Percentiles rank a stretch among this genome's conserved stretches.
phyloP scores from a whole-genome alignment of 2,797 vertebrate species.

The Melanotaenia nigrans region DNA sequence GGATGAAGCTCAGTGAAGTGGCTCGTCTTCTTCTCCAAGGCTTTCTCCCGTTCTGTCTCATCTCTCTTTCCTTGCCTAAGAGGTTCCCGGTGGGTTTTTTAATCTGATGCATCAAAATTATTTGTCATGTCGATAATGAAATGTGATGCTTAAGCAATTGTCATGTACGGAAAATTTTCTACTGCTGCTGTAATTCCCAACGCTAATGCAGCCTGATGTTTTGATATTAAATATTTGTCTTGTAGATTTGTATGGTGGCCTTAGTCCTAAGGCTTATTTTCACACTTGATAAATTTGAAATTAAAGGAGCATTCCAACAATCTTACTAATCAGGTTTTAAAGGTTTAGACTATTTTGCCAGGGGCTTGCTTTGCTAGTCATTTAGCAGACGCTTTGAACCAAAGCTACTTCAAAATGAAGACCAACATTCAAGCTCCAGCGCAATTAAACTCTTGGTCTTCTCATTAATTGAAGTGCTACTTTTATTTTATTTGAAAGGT shows the following conservation, averaged over 20 bases:
- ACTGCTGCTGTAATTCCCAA: conserved; percentile 6
- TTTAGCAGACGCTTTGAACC: not conserved
- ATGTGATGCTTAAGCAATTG: conserved; percentile 51
- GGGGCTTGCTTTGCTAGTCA: not conserved
- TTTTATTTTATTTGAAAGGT: not conserved
- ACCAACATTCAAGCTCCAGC: not conserved
- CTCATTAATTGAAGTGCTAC: not conserved
- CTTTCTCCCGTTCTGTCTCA: conserved; percentile 2
- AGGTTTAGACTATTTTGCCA: too few species aligned
- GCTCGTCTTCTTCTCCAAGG: conserved; percentile 42
- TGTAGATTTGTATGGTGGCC: not conserved
- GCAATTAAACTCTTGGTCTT: not conserved
- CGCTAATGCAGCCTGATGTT: conserved; percentile 15
- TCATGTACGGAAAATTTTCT: conserved; percentile 21
- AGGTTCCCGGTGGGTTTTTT: conserved; percentile 22
- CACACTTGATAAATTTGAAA: not conserved
- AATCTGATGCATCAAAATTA: conserved; percentile 33
- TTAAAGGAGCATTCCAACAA: too few species aligned
- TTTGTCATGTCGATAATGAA: conserved; percentile 53
- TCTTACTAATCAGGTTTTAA: too few species aligned
- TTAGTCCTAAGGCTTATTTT: not conserved
- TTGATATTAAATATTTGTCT: not conserved
- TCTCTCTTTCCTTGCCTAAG: not conserved
- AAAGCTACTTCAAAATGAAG: not conserved
- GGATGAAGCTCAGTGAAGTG: conserved; percentile 33